Conservation (phyloP, 1,140 invertebrate genomes). For the Procambarus virginalis region DNA sequence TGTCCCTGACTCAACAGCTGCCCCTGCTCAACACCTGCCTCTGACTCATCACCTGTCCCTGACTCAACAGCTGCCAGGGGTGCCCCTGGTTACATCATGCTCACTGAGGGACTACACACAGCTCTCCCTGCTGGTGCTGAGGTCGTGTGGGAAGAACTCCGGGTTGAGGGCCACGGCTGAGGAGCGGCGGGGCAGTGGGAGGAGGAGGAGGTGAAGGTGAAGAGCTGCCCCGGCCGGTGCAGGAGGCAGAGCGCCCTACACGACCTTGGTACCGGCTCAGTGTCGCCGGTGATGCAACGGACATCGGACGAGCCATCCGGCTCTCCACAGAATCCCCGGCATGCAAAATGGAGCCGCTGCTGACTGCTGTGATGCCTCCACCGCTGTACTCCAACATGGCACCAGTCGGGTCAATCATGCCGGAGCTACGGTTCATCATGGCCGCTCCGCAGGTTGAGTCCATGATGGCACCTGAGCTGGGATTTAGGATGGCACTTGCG, state of each 20-base stretch:
- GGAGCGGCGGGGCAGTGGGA: slow-evolving; percentile 31
- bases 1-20: too few species aligned
- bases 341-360: not conserved
- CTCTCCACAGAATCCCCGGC: too few species aligned
- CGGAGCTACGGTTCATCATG: not conserved
- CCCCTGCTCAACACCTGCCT: too few species aligned
- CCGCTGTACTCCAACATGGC: not conserved
- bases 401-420: not conserved
- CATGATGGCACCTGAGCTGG: not conserved
- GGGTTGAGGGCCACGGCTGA: slow-evolving; percentile 27
- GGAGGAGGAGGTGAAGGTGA: not conserved
- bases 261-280: not conserved
- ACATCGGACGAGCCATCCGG: not conserved
- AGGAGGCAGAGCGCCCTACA: slow-evolving; percentile 18
- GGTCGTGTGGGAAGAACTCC: slow-evolving; percentile 24
- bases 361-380: not conserved
- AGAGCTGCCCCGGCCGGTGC: slow-evolving; percentile 1
- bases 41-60: too few species aligned
- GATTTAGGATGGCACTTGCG: not conserved
- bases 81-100: not conserved
- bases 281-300: not conserved
- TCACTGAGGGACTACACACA: slow-evolving; percentile 5
- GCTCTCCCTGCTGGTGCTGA: slow-evolving; percentile 36
- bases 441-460: not conserved
- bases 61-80: not conserved